Percentiles rank a stretch among this genome's conserved stretches.
These are phyloP conservation scores for Glossophaga mutica DNA, from an alignment of 2,797 vertebrate species.

Conservation along the genomic window DNA sequence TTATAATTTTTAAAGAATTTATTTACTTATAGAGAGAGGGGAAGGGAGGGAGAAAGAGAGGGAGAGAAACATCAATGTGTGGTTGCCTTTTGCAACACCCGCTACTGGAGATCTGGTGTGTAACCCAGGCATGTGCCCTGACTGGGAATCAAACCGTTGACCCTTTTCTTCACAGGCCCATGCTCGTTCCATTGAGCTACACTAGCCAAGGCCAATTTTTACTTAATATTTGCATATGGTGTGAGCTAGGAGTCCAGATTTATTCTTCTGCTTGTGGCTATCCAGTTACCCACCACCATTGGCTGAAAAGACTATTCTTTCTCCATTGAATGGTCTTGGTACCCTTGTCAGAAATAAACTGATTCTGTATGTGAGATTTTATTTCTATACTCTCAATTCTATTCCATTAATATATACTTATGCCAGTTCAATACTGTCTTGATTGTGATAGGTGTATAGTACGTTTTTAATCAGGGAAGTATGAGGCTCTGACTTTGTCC, in stretches of 20 bases:
- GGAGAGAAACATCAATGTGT: too few relatives aligned
- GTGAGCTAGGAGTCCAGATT: background rate
- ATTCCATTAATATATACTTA: background rate
- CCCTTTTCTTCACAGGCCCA: too few relatives aligned
- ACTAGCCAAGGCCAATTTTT: background rate
- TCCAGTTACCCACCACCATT: background rate
- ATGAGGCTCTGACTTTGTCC: background rate
- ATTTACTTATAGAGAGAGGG: too few relatives aligned
- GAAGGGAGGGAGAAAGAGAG: too few relatives aligned
- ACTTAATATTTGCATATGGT: background rate
- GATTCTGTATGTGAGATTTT: background rate
- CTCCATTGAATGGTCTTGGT: background rate
- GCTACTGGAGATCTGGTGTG: too few relatives aligned
- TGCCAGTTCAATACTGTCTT: background rate
- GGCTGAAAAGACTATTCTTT: background rate
- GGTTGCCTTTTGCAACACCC: too few relatives aligned
- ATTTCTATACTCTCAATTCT: conserved; percentile 10
- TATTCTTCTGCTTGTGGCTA: background rate
- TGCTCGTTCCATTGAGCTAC: too few relatives aligned
- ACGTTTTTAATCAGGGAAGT: background rate
- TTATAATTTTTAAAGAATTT: background rate
- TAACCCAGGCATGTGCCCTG: too few relatives aligned
- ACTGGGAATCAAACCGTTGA: too few relatives aligned
- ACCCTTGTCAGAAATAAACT: background rate
- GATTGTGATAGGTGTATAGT: background rate